Conservation (phyloP, 2,888 invertebrate species). For the Idaea aversata region DNA sequence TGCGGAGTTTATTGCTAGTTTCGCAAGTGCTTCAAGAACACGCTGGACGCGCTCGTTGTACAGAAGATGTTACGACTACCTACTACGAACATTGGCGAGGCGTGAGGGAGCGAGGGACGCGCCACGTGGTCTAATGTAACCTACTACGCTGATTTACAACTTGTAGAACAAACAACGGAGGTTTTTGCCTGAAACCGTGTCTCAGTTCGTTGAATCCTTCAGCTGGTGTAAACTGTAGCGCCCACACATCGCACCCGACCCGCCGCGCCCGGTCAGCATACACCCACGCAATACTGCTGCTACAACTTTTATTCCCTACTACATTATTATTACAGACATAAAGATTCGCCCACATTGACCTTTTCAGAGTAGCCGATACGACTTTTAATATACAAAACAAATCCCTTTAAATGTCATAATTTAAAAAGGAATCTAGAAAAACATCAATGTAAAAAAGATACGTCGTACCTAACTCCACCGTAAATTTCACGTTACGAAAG, state of each 20-base stretch:
- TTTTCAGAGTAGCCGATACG: background rate
- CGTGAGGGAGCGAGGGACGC: background rate
- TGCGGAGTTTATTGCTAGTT: constrained; percentile 52
- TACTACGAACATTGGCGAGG: background rate
- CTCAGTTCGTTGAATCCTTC: background rate
- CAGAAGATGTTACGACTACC: background rate
- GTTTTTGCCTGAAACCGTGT: background rate
- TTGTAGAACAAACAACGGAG: background rate
- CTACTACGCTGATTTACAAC: background rate
- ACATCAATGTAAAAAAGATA: background rate
- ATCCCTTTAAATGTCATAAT: background rate
- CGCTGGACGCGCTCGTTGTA: constrained; percentile 22
- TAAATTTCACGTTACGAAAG: background rate
- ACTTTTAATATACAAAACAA: background rate
- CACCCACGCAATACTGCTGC: background rate
- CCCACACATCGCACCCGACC: background rate
- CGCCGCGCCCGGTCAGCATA: no score
- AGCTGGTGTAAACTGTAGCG: background rate
- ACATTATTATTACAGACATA: background rate
- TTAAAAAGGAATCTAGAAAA: background rate
- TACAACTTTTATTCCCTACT: background rate
- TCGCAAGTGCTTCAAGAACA: constrained; percentile 53
- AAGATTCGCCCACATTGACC: background rate
- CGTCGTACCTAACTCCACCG: background rate
- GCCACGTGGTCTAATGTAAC: background rate